Percentiles rank a stretch among this genome's conserved stretches.
These are phyloP conservation scores for Microplitis demolitor DNA, from an alignment of 1,140 invertebrate species.

Conservation along the genomic window DNA sequence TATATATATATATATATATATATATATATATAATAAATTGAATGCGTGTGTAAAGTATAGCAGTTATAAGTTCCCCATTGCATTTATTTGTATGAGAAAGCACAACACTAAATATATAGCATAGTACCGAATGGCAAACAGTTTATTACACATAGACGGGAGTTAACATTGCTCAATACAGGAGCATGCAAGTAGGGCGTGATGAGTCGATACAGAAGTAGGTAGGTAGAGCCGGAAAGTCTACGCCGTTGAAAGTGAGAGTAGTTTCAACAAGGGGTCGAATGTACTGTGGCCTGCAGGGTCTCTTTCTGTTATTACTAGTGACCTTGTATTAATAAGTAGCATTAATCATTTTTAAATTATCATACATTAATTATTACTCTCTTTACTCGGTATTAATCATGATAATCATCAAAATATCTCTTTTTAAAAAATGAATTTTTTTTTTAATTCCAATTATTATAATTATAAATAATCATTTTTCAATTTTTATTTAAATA, in stretches of 20 bases:
- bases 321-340: constrained; percentile 34
- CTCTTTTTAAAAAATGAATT: too few relatives aligned
- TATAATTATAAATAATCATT: too few relatives aligned
- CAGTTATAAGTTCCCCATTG: neutral
- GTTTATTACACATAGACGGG: neutral
- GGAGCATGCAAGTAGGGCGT: constrained; percentile 23
- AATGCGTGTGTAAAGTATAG: neutral
- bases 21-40: too few relatives aligned
- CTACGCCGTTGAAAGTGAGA: constrained; percentile 45
- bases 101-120: neutral
- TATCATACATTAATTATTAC: neutral
- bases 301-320: constrained; percentile 3
- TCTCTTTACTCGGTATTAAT: too few relatives aligned
- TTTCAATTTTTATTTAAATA: neutral
- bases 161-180: neutral
- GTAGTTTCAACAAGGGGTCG: constrained; percentile 36
- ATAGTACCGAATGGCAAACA: neutral
- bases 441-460: too few relatives aligned
- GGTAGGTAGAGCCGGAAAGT: constrained; percentile 33
- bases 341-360: neutral
- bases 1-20: too few relatives aligned
- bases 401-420: too few relatives aligned
- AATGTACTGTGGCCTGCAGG: constrained; percentile 1
- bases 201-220: constrained; percentile 33
- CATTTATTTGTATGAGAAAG: neutral